Evolutionary conservation across 2,888 invertebrate genomes (phyloP).

Genomic region (Andrena bicolor): DNA sequence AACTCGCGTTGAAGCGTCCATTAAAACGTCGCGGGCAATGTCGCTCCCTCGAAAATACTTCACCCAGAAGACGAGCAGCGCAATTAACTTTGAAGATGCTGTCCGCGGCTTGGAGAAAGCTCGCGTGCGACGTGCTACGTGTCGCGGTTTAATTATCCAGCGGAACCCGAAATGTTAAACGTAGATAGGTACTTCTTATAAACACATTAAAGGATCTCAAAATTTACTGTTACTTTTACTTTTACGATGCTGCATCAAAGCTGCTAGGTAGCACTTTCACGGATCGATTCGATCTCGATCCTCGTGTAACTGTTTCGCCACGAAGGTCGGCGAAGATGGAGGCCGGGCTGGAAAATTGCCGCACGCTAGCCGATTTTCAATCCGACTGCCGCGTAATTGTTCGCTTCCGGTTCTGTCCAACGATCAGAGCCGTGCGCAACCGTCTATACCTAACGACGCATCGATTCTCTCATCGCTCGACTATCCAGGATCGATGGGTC

Average conservation of each 20-base stretch:
- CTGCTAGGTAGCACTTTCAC: background rate
- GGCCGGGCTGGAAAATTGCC: slow-evolving; percentile 22
- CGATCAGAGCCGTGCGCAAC: slow-evolving; percentile 53
- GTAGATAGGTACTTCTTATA: background rate
- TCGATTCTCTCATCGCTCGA: slow-evolving; percentile 58
- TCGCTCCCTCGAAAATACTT: background rate
- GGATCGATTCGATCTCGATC: background rate
- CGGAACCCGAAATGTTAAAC: slow-evolving; percentile 40
- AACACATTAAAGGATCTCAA: background rate
- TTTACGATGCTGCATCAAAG: background rate
- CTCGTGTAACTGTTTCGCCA: background rate
- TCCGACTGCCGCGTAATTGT: slow-evolving; percentile 52
- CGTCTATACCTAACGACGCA: slow-evolving; percentile 54
- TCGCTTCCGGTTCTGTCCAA: slow-evolving; percentile 60
- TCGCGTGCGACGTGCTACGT: background rate
- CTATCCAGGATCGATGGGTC: slow-evolving; percentile 37
- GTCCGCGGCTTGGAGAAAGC: slow-evolving; percentile 37
- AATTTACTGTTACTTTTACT: slow-evolving; percentile 16
- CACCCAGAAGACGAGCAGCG: background rate
- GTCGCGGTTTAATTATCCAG: slow-evolving; percentile 28
- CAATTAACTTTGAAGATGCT: slow-evolving; percentile 30
- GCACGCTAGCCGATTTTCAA: slow-evolving; percentile 43
- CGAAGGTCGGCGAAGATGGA: background rate
- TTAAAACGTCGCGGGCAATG: slow-evolving; percentile 38
- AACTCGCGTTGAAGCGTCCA: slow-evolving; percentile 15